Evolutionary conservation across 2,888 invertebrate genomes (phyloP).

Genomic region (Carterocephalus palaemon): DNA sequence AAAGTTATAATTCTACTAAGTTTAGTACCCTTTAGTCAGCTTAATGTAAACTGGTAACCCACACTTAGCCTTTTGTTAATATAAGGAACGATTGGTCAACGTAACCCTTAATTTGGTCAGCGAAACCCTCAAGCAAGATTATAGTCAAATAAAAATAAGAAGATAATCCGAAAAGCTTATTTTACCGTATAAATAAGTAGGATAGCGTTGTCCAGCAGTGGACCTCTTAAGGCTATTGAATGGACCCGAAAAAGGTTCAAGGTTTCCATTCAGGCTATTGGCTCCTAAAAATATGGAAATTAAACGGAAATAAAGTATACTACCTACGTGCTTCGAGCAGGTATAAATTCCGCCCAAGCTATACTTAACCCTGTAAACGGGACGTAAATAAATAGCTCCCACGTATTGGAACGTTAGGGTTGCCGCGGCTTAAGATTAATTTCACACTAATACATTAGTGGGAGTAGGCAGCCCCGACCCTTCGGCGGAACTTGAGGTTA

Average conservation of each 20-base stretch:
- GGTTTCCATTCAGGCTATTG: slow-evolving; percentile 31
- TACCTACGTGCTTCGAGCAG: slow-evolving; percentile 25
- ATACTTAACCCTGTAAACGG: slow-evolving; percentile 54
- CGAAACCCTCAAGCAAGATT: no score
- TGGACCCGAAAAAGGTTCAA: slow-evolving; percentile 23
- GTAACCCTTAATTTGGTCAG: no score
- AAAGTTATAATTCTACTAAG: no score
- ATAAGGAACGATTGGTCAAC: no score
- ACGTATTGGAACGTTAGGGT: slow-evolving; percentile 43
- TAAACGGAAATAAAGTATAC: slow-evolving; percentile 22
- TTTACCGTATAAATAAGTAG: no score
- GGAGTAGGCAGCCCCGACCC: background rate
- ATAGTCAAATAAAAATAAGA: no score
- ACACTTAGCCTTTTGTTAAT: no score
- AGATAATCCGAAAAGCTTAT: no score
- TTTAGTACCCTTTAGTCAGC: no score
- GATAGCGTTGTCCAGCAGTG: no score
- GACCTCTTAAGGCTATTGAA: no score
- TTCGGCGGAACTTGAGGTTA: background rate
- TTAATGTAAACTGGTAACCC: no score
- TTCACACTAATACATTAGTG: slow-evolving; percentile 17
- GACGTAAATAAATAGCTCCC: slow-evolving; percentile 53
- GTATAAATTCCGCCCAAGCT: slow-evolving; percentile 53
- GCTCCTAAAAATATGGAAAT: slow-evolving; percentile 64
- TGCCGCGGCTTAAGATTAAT: slow-evolving; percentile 30